phyloP scores from a whole-genome alignment of 23 tunicate genomes.

The Oikopleura vanhoeffeni region DNA sequence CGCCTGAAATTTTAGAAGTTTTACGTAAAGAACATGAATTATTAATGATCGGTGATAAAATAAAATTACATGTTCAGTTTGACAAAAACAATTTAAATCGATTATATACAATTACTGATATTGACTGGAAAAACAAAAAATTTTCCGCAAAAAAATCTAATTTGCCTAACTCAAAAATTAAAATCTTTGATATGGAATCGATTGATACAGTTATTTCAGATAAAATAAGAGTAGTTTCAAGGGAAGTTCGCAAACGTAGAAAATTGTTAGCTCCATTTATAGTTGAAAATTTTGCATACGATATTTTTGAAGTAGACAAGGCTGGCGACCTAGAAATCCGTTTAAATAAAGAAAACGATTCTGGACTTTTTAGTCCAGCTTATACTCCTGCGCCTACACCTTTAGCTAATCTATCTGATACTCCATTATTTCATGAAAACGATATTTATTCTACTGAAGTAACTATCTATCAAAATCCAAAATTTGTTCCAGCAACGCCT shows the following conservation, averaged over 20 bases:
- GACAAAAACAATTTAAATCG: neutral
- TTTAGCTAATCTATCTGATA: no score
- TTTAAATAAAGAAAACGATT: no score
- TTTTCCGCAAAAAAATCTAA: neutral
- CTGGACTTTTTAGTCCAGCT: no score
- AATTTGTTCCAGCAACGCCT: no score
- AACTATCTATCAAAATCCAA: no score
- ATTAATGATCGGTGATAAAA: neutral
- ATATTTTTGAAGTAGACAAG: no score
- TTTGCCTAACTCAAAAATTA: neutral
- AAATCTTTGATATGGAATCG: neutral
- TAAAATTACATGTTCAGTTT: neutral
- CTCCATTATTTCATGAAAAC: no score
- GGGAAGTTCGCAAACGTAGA: neutral
- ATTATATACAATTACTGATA: neutral
- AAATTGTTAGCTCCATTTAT: neutral
- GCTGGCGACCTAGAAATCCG: no score
- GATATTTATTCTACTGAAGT: no score
- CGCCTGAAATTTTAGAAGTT: neutral
- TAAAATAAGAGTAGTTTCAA: neutral
- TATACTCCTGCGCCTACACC: no score
- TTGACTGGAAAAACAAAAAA: neutral
- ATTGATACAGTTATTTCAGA: neutral
- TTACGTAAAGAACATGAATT: neutral
- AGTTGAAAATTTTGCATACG: no score